These are phyloP conservation scores for Lumbricus terrestris DNA, from an alignment of 2,888 invertebrate species.

Conservation along the genomic window DNA sequence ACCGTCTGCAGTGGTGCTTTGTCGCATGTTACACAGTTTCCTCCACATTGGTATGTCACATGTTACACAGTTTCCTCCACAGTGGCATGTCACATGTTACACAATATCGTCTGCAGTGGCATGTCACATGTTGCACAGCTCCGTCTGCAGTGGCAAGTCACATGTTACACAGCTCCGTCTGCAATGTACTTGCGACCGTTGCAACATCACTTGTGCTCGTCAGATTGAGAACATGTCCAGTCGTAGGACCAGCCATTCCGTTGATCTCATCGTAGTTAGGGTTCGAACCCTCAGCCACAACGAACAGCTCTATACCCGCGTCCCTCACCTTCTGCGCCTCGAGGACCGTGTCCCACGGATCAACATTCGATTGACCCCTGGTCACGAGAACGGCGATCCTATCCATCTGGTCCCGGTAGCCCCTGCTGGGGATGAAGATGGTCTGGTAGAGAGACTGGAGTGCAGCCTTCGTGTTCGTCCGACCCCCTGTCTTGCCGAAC, in stretches of 20 bases:
- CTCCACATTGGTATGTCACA: neutral
- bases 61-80: neutral
- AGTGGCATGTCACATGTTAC: neutral
- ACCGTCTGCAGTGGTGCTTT: neutral
- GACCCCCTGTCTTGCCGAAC: slow-evolving; percentile 22
- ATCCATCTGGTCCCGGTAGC: slow-evolving; percentile 22
- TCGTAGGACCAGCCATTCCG: neutral
- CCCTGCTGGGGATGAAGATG: slow-evolving; percentile 26
- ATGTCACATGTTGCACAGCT: neutral
- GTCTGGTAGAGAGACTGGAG: slow-evolving; percentile 24
- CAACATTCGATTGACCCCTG: slow-evolving; percentile 50
- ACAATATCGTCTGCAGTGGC: neutral
- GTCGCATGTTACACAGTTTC: neutral
- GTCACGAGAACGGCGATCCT: slow-evolving; percentile 49
- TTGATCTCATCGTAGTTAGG: slow-evolving; percentile 29
- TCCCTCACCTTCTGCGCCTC: slow-evolving; percentile 41
- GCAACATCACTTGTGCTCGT: neutral
- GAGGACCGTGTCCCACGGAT: slow-evolving; percentile 46
- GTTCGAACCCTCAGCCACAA: slow-evolving; percentile 33
- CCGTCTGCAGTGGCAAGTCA: neutral
- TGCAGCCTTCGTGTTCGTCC: slow-evolving; percentile 28
- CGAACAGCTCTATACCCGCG: slow-evolving; percentile 29
- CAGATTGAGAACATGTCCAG: neutral
- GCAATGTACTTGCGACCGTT: neutral
- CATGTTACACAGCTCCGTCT: neutral